These are phyloP conservation scores for Rousettus madagascariensis DNA, from an alignment of 2,797 vertebrate species.

Conservation along the genomic window DNA sequence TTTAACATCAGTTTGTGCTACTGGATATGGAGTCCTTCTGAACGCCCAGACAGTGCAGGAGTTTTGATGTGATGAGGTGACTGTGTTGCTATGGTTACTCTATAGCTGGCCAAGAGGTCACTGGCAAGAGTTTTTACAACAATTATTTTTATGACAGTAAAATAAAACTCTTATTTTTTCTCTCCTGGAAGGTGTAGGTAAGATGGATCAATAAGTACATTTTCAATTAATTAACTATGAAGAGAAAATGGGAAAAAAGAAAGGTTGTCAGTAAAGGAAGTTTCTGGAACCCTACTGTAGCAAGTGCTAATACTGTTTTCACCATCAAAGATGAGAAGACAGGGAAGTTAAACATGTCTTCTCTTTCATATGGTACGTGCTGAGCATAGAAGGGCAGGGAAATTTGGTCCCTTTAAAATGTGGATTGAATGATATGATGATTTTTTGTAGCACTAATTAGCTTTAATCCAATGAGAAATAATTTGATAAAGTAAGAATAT, in stretches of 20 bases:
- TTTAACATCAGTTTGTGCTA: background rate
- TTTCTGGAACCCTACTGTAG: background rate
- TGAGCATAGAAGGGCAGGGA: background rate
- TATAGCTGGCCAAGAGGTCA: background rate
- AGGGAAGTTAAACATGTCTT: background rate
- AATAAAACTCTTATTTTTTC: background rate
- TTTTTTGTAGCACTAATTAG: background rate
- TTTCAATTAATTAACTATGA: background rate
- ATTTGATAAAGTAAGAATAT: background rate
- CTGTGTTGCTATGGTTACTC: slow-evolving; percentile 29
- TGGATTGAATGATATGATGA: background rate
- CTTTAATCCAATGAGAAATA: background rate
- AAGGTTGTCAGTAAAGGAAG: background rate
- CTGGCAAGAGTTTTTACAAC: background rate
- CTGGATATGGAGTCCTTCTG: background rate
- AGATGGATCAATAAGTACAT: background rate
- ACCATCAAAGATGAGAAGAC: background rate
- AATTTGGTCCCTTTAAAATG: background rate
- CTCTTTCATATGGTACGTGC: background rate
- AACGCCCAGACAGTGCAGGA: background rate
- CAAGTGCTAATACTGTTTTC: background rate
- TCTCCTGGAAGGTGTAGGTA: background rate
- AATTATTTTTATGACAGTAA: background rate
- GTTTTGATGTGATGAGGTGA: background rate
- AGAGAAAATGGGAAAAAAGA: background rate